phyloP scores from a whole-genome alignment of 2,113 vertebrate genomes.

The Corythornis cristatus region DNA sequence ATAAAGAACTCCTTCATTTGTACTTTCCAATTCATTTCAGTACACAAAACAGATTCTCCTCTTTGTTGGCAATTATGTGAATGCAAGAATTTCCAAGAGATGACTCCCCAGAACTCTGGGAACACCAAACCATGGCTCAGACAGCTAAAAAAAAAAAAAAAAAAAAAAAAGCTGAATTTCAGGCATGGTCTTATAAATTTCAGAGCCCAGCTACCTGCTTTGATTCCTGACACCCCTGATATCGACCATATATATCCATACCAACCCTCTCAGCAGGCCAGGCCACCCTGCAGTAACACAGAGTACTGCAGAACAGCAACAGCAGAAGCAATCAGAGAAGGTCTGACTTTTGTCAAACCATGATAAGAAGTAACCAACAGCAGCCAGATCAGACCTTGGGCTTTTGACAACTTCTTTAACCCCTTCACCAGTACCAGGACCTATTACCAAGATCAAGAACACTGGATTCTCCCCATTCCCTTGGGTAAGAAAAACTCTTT shows the following conservation, averaged over 20 bases:
- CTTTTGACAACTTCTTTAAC: not conserved
- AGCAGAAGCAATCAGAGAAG: not conserved
- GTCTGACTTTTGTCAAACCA: not conserved
- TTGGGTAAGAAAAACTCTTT: rapidly evolving
- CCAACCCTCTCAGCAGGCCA: rapidly evolving
- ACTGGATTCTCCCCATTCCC: rapidly evolving
- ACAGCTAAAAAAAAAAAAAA: not conserved
- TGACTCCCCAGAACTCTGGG: not conserved
- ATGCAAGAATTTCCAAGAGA: not conserved
- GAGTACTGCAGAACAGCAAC: not conserved
- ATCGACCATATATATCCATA: not conserved
- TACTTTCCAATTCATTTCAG: not conserved
- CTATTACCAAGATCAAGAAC: not conserved
- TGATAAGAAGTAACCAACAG: not conserved
- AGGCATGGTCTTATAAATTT: not conserved
- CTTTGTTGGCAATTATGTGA: not conserved
- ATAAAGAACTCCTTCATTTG: not conserved
- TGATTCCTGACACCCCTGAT: not conserved
- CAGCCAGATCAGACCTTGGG: not conserved
- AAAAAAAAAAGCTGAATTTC: not conserved
- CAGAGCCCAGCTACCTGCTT: not conserved
- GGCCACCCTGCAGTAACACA: not conserved
- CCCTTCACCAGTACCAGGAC: not conserved
- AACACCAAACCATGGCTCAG: not conserved
- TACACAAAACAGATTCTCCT: not conserved